Conservation (phyloP, 2,113 vertebrate genomes). For the Cinclus cinclus region DNA sequence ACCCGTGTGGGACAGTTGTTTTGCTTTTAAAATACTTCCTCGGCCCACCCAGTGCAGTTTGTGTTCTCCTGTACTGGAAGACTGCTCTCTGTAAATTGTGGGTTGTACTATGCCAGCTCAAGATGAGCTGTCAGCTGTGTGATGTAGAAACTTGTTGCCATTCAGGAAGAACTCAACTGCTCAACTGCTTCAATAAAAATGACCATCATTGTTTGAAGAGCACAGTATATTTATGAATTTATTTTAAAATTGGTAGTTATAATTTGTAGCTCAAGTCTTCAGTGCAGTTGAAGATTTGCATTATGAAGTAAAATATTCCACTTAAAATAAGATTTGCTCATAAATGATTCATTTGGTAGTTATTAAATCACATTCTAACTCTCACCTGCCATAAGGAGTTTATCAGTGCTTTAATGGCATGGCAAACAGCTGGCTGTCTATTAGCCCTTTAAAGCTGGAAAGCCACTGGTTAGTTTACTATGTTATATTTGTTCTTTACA, state of each 20-base stretch:
- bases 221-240: neutral
- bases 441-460: constrained; percentile 9
- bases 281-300: neutral
- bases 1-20: neutral
- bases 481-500: constrained; percentile 35
- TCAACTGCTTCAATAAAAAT: neutral
- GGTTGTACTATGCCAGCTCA: neutral
- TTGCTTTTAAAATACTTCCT: neutral
- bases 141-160: neutral
- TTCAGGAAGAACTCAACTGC: neutral
- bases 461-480: constrained; percentile 15
- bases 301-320: constrained; percentile 14
- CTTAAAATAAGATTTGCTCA: constrained; percentile 40
- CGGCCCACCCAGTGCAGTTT: neutral
- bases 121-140: neutral
- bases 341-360: constrained; percentile 49
- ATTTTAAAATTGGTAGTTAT: neutral
- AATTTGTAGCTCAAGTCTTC: neutral
- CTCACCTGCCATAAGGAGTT: constrained; percentile 30
- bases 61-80: neutral
- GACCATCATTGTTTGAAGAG: neutral
- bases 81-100: neutral
- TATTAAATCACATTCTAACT: constrained; percentile 48
- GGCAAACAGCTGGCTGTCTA: constrained; percentile 36
- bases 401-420: constrained; percentile 21